Conservation (phyloP, 2,888 invertebrate species). For the Argynnis bischoffii region DNA sequence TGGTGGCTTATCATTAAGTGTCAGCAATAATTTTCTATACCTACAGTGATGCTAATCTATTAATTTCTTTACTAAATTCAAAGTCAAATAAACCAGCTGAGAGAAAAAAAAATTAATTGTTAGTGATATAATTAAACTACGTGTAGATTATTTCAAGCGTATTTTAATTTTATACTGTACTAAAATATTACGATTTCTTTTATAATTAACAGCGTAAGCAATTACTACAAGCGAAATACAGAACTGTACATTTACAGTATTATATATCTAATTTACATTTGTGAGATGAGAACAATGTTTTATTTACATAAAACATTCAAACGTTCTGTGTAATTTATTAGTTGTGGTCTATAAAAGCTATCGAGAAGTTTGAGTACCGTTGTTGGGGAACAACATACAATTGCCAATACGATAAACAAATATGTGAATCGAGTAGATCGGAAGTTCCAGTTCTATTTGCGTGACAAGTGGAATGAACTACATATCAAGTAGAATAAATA, state of each 20-base stretch:
- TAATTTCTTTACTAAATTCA: too few species aligned
- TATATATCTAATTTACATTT: not conserved
- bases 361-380: not conserved
- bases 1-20: too few species aligned
- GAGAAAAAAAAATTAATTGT: not conserved
- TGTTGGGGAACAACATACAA: slow-evolving; percentile 1
- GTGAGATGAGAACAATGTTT: not conserved
- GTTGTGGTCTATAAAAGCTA: not conserved
- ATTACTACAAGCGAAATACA: slow-evolving; percentile 12
- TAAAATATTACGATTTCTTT: slow-evolving; percentile 13
- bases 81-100: not conserved
- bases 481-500: slow-evolving; percentile 25
- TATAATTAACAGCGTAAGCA: slow-evolving; percentile 18
- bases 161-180: not conserved
- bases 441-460: slow-evolving; percentile 27
- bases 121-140: not conserved
- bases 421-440: slow-evolving; percentile 8
- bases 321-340: not conserved
- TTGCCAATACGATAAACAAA: not conserved
- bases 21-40: too few species aligned
- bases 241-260: slow-evolving; percentile 15
- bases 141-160: not conserved
- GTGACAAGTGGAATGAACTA: slow-evolving; percentile 32
- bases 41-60: too few species aligned
- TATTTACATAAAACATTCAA: not conserved